phyloP scores from a whole-genome alignment of 2,888 invertebrate species.

The Ophion ventricosus region DNA sequence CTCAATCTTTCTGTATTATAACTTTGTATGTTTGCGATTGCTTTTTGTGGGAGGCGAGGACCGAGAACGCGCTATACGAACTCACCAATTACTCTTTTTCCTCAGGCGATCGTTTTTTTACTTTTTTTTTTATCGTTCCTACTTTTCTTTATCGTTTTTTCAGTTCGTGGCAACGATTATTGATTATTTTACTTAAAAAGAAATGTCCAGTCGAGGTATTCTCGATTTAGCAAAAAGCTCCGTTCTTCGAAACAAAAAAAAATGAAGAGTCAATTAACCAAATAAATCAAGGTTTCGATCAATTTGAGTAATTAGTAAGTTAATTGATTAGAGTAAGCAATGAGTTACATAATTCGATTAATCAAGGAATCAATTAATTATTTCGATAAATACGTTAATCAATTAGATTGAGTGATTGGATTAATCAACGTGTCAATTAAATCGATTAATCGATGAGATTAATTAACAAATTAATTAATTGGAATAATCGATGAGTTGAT shows the following conservation, averaged over 20 bases:
- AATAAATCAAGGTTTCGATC: background rate
- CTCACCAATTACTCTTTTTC: slow-evolving; percentile 32
- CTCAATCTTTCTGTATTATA: slow-evolving; percentile 17
- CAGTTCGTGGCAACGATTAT: background rate
- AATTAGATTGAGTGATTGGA: background rate
- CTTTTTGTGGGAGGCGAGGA: slow-evolving; percentile 27
- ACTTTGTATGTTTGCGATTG: slow-evolving; percentile 28
- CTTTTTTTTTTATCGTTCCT: background rate
- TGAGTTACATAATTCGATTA: background rate
- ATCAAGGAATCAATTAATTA: no score
- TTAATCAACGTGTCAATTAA: background rate
- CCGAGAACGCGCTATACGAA: background rate
- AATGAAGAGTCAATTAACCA: background rate
- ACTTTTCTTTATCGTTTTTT: background rate
- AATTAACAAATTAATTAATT: background rate
- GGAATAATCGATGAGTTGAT: background rate
- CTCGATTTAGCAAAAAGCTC: background rate
- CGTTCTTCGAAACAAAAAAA: background rate
- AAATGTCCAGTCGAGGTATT: background rate
- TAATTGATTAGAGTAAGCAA: background rate
- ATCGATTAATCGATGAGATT: background rate
- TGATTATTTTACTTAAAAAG: background rate
- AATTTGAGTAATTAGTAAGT: no score
- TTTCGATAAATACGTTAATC: no score
- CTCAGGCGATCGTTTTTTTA: background rate